Conservation (phyloP, 2,113 vertebrate genomes). For the pig (Sus scrofa) region T2T-Sscrofa CM000817.6:22751501-22752000, state of each 20-base stretch:
- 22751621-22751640: not conserved
- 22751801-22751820: not conserved
- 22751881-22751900: not conserved
- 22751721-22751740: not conserved
- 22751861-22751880: not conserved
- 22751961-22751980: too few relatives aligned
- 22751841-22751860: not conserved
- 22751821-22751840: not conserved
- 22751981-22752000: too few relatives aligned
- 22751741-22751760: not conserved
- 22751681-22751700: not conserved
- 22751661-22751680: not conserved
- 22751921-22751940: not conserved
- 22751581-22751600: not conserved
- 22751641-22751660: not conserved
- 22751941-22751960: not conserved
- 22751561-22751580: not conserved
- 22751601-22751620: not conserved
- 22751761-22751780: not conserved
- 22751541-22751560: too few relatives aligned
- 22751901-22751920: not conserved
- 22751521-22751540: too few relatives aligned
- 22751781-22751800: not conserved
- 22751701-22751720: not conserved
- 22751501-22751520: too few relatives aligned